Conservation (phyloP, 2,888 invertebrate genomes). For the Cephonodes hylas region DNA sequence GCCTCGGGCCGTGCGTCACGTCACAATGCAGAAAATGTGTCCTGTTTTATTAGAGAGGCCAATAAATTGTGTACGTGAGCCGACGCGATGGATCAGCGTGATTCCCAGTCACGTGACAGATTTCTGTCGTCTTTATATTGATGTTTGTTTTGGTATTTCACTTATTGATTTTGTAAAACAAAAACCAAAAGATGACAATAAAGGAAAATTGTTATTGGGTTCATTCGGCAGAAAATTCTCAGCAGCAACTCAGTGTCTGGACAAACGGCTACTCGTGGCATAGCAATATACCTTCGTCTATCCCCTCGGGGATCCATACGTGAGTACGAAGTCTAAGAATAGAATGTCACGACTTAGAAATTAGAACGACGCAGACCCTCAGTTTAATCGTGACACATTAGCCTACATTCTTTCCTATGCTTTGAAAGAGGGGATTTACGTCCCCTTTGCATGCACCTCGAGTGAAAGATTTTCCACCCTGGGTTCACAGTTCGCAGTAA, state of each 20-base stretch:
- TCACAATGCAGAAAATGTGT: conserved; percentile 69
- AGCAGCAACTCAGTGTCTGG: no score
- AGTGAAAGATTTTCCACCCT: neutral
- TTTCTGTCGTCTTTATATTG: conserved; percentile 32
- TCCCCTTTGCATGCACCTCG: neutral
- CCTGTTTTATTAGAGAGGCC: conserved; percentile 70
- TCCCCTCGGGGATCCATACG: no score
- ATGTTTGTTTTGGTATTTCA: neutral
- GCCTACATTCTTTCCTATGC: neutral
- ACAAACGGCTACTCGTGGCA: no score
- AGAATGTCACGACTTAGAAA: no score
- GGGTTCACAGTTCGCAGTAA: neutral
- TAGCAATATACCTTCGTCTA: no score
- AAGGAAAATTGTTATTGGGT: no score
- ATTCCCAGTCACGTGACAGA: conserved; percentile 43
- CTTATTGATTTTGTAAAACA: no score
- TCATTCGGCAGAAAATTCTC: no score
- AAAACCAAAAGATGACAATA: no score
- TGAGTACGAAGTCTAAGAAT: no score
- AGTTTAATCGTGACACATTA: neutral
- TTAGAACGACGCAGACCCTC: neutral
- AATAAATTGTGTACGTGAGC: conserved; percentile 73
- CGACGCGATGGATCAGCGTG: conserved; percentile 45
- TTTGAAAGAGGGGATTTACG: neutral
- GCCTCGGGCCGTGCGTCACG: conserved; percentile 36